Conservation (phyloP, 1,140 invertebrate species). For the Drosophila equinoxialis region DNA sequence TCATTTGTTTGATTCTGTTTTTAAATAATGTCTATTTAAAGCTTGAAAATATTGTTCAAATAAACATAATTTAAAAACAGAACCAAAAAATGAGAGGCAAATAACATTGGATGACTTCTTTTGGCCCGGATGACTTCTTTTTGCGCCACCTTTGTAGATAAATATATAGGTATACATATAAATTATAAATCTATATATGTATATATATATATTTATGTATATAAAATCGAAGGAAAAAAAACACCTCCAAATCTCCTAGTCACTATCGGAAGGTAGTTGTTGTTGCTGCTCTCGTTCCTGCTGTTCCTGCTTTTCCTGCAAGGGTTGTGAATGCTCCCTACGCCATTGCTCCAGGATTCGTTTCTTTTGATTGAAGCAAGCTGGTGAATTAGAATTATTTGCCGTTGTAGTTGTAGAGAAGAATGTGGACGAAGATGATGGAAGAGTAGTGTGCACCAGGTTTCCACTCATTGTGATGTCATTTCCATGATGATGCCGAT, state of each 20-base stretch:
- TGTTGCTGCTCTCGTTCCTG: background rate
- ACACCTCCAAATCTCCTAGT: background rate
- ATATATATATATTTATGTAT: no score
- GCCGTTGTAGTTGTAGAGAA: background rate
- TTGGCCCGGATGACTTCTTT: no score
- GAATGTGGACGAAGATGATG: background rate
- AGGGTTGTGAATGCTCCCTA: constrained; percentile 16
- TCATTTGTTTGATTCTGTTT: no score
- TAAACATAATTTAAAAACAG: no score
- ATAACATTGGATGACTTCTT: no score
- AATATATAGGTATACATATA: no score
- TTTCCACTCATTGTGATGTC: background rate
- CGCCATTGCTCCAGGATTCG: constrained; percentile 42
- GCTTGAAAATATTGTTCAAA: no score
- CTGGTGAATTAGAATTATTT: constrained; percentile 1
- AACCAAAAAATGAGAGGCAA: no score
- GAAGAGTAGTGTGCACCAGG: background rate
- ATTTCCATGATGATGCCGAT: constrained; percentile 1
- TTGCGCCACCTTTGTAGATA: no score
- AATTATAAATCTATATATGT: no score
- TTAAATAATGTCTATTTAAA: no score
- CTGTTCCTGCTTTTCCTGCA: background rate
- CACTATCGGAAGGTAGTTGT: background rate
- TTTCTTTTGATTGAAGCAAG: constrained; percentile 34
- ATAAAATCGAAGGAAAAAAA: no score